A percentile compares a stretch with the other conserved stretches of the same genome.
phyloP scores from a whole-genome alignment of 2,888 invertebrate genomes.

The Allacma fusca region DNA sequence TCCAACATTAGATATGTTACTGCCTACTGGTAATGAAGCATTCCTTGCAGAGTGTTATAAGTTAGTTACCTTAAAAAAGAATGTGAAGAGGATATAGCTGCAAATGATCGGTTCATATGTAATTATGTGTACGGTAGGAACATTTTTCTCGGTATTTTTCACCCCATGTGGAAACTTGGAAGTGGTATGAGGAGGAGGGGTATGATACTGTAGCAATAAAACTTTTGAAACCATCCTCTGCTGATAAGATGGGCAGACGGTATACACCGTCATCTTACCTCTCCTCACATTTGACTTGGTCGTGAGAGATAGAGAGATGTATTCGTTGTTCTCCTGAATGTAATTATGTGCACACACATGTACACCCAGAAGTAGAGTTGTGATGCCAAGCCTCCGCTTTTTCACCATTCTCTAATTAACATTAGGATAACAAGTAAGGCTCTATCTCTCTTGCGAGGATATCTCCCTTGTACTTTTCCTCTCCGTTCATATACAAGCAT shows the following conservation, averaged over 20 bases:
- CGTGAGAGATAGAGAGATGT: background rate
- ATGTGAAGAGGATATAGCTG: too few relatives aligned
- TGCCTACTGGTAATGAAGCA: too few relatives aligned
- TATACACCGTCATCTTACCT: background rate
- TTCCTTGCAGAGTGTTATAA: too few relatives aligned
- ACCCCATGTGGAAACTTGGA: background rate
- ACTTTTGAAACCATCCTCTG: too few relatives aligned
- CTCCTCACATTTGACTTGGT: slow-evolving; percentile 6
- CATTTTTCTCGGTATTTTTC: background rate
- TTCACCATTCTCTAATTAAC: slow-evolving; percentile 49
- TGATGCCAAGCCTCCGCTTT: slow-evolving; percentile 30
- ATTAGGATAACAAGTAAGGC: slow-evolving; percentile 46
- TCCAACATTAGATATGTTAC: too few relatives aligned
- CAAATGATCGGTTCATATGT: too few relatives aligned
- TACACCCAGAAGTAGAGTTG: slow-evolving; percentile 1
- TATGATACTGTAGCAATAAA: background rate
- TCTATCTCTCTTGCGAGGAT: slow-evolving; percentile 7
- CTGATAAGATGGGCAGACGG: background rate
- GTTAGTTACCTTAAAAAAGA: too few relatives aligned
- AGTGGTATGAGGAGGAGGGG: background rate
- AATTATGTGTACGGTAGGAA: too few relatives aligned
- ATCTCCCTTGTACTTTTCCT: background rate
- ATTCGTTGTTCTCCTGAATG: background rate
- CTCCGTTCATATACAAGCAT: slow-evolving; percentile 10
- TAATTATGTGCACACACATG: slow-evolving; percentile 4